Percentiles rank a stretch among this genome's conserved stretches.
Evolutionary conservation across 2,888 invertebrate species (phyloP).

Genomic region (Tipula unca): DNA sequence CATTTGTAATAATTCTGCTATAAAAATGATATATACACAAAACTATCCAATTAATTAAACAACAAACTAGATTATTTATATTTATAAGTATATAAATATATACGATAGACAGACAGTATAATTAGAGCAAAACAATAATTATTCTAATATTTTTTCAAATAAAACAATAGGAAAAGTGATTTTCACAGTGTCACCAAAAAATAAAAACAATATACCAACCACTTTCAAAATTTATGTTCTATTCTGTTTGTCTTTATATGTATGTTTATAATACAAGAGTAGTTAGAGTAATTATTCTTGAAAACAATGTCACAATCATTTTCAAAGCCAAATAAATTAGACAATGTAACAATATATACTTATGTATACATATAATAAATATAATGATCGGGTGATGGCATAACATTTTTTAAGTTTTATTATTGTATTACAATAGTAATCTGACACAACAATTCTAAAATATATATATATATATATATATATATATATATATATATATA

Average conservation of each 20-base stretch:
- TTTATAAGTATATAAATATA: background rate
- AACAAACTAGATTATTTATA: background rate
- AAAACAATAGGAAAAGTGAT: conserved; percentile 8
- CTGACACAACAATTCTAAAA: background rate
- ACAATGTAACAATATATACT: background rate
- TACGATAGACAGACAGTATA: background rate
- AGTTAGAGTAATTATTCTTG: conserved; percentile 8
- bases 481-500: no score
- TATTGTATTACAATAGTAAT: background rate
- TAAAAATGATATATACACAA: conserved; percentile 1
- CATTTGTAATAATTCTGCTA: conserved; percentile 17
- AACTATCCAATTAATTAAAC: background rate
- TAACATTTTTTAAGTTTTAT: background rate
- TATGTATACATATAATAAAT: no score
- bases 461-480: no score
- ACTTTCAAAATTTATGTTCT: background rate
- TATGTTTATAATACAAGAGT: background rate
- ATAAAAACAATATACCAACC: background rate
- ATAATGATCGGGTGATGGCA: conserved; percentile 14
- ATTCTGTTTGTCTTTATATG: background rate
- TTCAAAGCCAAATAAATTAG: background rate
- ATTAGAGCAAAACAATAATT: background rate
- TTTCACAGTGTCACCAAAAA: background rate
- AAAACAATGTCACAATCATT: conserved; percentile 14
- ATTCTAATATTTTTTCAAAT: background rate